A percentile compares a stretch with the other conserved stretches of the same genome.
phyloP scores from a whole-genome alignment of 35 echinoderm and acorn worm genomes.

The Heliocidaris erythrogramma region DNA sequence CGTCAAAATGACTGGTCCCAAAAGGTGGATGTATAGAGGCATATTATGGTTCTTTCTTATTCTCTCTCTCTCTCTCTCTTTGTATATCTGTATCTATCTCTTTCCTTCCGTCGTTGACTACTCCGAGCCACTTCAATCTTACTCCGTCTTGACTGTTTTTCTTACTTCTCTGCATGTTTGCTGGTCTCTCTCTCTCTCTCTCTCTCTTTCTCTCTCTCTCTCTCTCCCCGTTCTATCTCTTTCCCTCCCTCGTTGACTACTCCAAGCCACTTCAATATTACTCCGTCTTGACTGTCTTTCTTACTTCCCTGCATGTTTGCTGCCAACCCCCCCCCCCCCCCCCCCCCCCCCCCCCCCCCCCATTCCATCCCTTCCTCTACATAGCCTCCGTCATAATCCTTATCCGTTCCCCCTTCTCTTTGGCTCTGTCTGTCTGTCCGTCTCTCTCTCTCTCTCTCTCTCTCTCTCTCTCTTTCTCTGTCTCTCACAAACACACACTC shows the following conservation, averaged over 20 bases:
- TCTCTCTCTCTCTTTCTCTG: background rate
- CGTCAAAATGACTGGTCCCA: no score
- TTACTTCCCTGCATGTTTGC: background rate
- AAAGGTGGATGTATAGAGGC: no score
- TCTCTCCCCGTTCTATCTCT: conserved; percentile 21
- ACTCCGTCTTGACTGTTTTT: background rate
- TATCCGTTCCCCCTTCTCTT: background rate
- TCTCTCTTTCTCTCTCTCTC: background rate
- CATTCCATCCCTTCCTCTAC: background rate
- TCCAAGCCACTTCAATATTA: background rate
- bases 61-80: background rate
- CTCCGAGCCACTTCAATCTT: background rate
- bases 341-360: background rate
- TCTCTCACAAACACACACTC: background rate
- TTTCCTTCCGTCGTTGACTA: background rate
- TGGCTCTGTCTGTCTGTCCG: background rate
- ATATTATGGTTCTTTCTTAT: background rate
- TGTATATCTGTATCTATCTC: background rate
- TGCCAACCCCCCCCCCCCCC: no score
- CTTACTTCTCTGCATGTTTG: background rate
- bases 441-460: background rate
- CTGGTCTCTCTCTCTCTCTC: background rate
- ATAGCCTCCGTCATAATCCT: background rate
- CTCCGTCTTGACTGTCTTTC: background rate
- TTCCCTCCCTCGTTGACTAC: background rate